Evolutionary conservation across 2,888 invertebrate species (phyloP), one percentile per base, ranked within the genome.

Genomic region (Marronus borbonicus): DNA sequence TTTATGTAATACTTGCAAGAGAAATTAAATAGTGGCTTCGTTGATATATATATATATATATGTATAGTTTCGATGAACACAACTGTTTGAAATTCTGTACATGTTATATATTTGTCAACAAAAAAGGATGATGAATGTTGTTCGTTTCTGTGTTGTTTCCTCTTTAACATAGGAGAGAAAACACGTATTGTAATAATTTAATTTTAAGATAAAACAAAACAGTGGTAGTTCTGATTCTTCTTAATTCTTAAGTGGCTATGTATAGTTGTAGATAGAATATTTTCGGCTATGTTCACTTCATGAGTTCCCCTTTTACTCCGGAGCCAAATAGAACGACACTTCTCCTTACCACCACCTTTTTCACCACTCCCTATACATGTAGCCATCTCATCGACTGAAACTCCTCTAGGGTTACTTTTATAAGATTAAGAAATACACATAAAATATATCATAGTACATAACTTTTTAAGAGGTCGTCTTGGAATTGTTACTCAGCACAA

Each of bases 81-180:
- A n/a, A 58, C 5, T 7, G 55, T 20, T 20, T 10, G 17, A 20
- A 86, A 28, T 62, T 28, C 14, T 28, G 20, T 60, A 85, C 84
- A 83, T 86, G 85, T 86, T 86, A 85, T 72, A 58, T 58, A 20
- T 84, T 83, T 85, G 86, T 86, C 84, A 85, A 85, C 8, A 66
- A 66, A 62, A 62, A 20, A 55, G 20, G 44, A 66, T 14, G 83
- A 85, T 87, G 85, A 84, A 86, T 87, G 86, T 87, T 87, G 84
- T 85, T 86, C 86, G 86, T 85, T 85, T 85, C 78, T 81, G 85
- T 85, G 84, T 84, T 85, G 84, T 86, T 84, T 84, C 82, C 83
- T 82, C 82, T 80, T 80, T 8, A 78, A 81, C 17, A 49, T 36
- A 68, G 36, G 2, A 31, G 36, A 36, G n/a, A 36, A 31, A 12